Base-by-base conservation (phyloP, 1,140 invertebrate species). In the Drosophila nannoptera region DNA sequence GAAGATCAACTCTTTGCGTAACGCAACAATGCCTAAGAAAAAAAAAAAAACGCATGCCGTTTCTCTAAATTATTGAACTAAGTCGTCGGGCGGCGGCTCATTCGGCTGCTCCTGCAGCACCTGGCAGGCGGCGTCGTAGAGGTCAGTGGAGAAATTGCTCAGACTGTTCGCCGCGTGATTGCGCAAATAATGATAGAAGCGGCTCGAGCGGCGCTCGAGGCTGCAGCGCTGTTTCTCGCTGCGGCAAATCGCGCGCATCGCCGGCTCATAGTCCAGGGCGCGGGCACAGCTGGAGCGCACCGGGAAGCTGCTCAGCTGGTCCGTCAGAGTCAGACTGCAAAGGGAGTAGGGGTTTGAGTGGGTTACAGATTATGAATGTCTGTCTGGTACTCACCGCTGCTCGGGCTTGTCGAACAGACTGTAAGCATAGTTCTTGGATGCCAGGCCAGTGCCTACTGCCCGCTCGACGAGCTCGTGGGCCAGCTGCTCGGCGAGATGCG, bases 141-240 rank as follows among this genome's bases (percentile, higher is more conserved):
- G 12, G 0, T 87, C 70, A 38, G 59, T 74, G 32, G 78, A 66
- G 31, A 88, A 89, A 42, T 48, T 88, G 16, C 70, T 72, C 49
- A 75, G 52, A 45, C 54, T 81, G 9, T 68, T 78, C 2, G 35
- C 58, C 11, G 64, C 50, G 66, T 70, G 66, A 63, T 87, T 88
- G 40, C 88, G 75, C 5, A 93, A 88, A 87, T 93, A 93, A 80
- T 93, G 92, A 89, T 92, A 92, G 83, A 93, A 93, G 45, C 92
- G 89, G 55, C 83, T 81, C 5, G 87, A 87, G 6, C 80, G 88
- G 90, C 93, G 74, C 91, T 92, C 83, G 91, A 90, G 83, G 89
- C 92, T 16, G 5, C 90, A 90, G 70, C 92, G 91, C 9, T 76
- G 71, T 66, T 90, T 90, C 74, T 93, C 93, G 35, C 90, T 87